Percentiles rank a stretch among this genome's conserved stretches.
These are phyloP conservation scores for Sprattus sprattus DNA, from an alignment of 2,113 vertebrate species.

Conservation along the genomic window DNA sequence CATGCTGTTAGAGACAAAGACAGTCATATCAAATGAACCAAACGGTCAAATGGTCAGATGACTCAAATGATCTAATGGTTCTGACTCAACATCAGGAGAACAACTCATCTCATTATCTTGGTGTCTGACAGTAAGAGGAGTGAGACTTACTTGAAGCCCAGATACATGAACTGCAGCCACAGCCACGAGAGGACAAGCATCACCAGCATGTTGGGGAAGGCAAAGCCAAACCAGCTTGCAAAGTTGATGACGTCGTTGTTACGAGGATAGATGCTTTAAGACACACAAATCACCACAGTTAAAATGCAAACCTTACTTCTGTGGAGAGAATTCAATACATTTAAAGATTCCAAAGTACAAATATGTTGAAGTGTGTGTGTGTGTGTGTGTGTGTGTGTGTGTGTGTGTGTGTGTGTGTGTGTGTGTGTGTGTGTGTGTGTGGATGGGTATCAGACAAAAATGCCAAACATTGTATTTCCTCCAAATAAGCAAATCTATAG, in stretches of 20 bases:
- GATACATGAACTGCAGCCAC: constrained; percentile 84
- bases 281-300: background rate
- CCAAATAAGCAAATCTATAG: too few relatives aligned
- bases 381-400: background rate
- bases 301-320: too few relatives aligned
- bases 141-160: constrained; percentile 85
- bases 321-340: too few relatives aligned
- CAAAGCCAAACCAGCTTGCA: constrained; percentile 87
- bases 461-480: background rate
- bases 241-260: constrained; percentile 84
- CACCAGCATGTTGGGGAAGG: constrained; percentile 83
- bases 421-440: background rate
- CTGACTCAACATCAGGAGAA: too few relatives aligned
- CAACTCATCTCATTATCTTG: background rate
- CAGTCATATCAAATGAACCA: background rate
- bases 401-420: background rate
- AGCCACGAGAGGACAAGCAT: constrained; percentile 78
- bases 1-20: constrained; percentile 66
- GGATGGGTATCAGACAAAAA: too few relatives aligned
- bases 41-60: too few relatives aligned
- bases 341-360: too few relatives aligned
- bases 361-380: background rate
- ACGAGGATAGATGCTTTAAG: constrained; percentile 68
- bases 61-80: too few relatives aligned
- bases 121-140: background rate